A percentile compares a stretch with the other conserved stretches of the same genome.
Evolutionary conservation across 1,140 invertebrate genomes (phyloP).

Genomic region (Brachionus angularis): DNA sequence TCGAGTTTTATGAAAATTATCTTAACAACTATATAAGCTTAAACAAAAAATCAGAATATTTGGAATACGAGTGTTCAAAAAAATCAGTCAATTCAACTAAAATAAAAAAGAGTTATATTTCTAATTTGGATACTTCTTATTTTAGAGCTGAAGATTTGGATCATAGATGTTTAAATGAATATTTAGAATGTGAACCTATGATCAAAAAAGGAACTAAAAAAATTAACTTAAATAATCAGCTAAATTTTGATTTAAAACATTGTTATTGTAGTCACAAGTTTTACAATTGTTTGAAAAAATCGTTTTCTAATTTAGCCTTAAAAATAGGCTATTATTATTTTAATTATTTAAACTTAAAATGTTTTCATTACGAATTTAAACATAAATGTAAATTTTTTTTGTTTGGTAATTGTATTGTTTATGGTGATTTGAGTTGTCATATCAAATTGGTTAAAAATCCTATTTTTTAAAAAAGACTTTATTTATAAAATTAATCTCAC

Average conservation of each 20-base stretch:
- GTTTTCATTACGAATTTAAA: conserved; percentile 16
- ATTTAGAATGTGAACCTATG: conserved; percentile 3
- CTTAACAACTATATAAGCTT: too few relatives aligned
- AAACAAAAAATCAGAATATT: conserved; percentile 3
- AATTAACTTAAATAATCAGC: conserved; percentile 9
- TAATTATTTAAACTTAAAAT: background rate
- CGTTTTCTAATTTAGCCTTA: background rate
- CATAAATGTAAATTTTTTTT: conserved; percentile 3
- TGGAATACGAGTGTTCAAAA: too few relatives aligned
- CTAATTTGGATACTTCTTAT: background rate
- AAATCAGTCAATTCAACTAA: too few relatives aligned
- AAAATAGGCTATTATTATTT: background rate
- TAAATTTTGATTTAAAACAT: conserved; percentile 5
- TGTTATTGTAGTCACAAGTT: background rate
- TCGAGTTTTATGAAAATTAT: conserved; percentile 13
- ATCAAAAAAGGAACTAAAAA: background rate
- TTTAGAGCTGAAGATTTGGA: background rate
- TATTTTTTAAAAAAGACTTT: background rate
- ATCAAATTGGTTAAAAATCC: background rate
- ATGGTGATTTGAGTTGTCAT: conserved; percentile 7
- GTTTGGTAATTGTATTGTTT: background rate
- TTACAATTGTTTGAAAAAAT: conserved; percentile 5
- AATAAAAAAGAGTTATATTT: background rate
- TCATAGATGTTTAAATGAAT: background rate
- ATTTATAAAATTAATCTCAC: background rate